These are phyloP conservation scores for Cantharis flavilabris DNA, from an alignment of 2,888 invertebrate genomes.

Conservation along the genomic window DNA sequence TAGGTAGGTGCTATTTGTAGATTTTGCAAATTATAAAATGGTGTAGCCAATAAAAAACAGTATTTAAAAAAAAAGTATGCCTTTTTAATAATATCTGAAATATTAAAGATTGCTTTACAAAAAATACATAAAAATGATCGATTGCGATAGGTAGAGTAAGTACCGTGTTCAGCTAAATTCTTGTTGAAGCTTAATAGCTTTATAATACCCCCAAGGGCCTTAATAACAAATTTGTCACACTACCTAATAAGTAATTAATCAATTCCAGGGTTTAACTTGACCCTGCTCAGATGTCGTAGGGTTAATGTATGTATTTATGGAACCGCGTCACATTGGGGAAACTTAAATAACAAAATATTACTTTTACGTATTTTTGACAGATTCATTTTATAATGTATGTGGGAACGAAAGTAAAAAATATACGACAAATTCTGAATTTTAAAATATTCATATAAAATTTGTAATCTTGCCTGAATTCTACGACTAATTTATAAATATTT, in stretches of 20 bases:
- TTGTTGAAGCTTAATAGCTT: not conserved
- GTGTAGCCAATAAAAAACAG: not conserved
- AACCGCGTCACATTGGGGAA: not conserved
- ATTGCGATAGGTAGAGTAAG: not conserved
- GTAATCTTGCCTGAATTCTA: not conserved
- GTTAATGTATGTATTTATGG: not conserved
- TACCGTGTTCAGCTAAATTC: too few species aligned
- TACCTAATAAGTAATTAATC: not conserved
- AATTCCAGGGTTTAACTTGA: not conserved
- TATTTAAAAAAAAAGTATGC: too few species aligned
- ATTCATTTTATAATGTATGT: not conserved
- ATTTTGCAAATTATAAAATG: not conserved
- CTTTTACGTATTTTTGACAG: not conserved
- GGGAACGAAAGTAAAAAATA: not conserved
- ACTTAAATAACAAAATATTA: not conserved
- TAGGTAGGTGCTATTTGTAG: not conserved
- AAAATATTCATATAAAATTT: not conserved
- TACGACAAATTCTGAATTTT: not conserved
- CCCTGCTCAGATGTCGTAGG: not conserved
- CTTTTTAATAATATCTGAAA: too few species aligned
- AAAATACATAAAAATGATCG: not conserved
- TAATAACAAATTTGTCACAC: not conserved
- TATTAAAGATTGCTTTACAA: too few species aligned
- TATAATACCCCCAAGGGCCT: not conserved
- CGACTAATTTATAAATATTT: not conserved